Base-by-base conservation (phyloP, 2,888 invertebrate species). In the Xylota sylvarum region DNA sequence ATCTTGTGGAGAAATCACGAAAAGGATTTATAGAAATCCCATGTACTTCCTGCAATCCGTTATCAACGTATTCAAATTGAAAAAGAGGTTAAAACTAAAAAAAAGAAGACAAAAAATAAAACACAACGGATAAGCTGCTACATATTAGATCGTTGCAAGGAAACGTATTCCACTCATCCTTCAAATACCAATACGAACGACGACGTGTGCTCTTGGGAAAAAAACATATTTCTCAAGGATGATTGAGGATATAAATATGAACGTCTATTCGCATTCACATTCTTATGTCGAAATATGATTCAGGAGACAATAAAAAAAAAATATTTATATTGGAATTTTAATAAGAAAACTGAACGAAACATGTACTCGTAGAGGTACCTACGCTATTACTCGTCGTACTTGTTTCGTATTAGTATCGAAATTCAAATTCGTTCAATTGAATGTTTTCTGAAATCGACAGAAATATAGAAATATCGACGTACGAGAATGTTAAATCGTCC, bases 321-420 rank as follows among this genome's bases (percentile, higher is more conserved):
- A 67, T 60, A 60, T 78, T 84, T 84, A 74, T 86, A 86, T 86
- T 86, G 82, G 69, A 86, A 86, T 86, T 82, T 86, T 82, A 86
- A 86, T 86, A 86, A 73, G 78, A 82, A 86, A 86, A 70, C 77
- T 82, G 62, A 78, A 60, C 72, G 70, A 76, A 76, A 58, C 60
- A 67, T 37, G 64, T n/a, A n/a, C n/a, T n/a, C n/a, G n/a, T 14
- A 19, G 12, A 23, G 23, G 23, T 23, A 23, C 3, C 1, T 79
- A 58, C 14, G 79, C 79, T 50, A 58, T 80, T 65, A 80, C 79
- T 69, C 48, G 60, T 48, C 12, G 55, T 5, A 7, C 72, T 77
- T 77, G 76, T 86, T 35, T 73, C 73, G 40, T 85, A 81, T 85
- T 85, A 81, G 70, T 76, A 56, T 40, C 80, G 65, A 80, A 80